Percentiles rank a stretch among this genome's conserved stretches.
These are phyloP conservation scores for Neoniphon sammara DNA, from an alignment of 2,797 vertebrate genomes.

Conservation along the genomic window DNA sequence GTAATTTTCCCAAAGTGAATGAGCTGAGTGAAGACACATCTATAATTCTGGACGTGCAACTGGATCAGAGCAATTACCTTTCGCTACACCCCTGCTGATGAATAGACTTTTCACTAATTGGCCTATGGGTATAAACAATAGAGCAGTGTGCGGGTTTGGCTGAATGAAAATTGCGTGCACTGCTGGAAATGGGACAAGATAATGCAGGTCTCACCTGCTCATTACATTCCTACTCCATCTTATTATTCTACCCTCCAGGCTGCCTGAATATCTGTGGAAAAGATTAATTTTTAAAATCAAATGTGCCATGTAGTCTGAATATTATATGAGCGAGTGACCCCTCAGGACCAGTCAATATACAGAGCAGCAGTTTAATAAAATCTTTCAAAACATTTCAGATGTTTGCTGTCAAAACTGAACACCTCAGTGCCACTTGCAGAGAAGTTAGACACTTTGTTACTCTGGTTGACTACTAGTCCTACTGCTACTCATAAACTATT, in stretches of 20 bases:
- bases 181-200: background rate
- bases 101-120: no score
- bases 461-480: no score
- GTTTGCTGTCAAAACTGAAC: no score
- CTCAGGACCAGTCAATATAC: background rate
- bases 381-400: no score
- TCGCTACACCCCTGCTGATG: background rate
- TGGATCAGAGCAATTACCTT: background rate
- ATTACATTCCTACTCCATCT: background rate
- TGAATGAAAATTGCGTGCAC: background rate
- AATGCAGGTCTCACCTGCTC: constrained; percentile 20
- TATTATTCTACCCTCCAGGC: constrained; percentile 2
- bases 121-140: constrained; percentile 1
- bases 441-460: background rate
- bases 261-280: background rate
- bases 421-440: background rate
- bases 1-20: background rate
- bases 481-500: background rate
- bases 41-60: background rate
- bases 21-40: background rate
- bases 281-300: background rate
- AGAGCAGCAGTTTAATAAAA: background rate
- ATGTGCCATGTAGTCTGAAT: background rate
- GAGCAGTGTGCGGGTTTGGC: constrained; percentile 1
- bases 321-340: background rate